These are phyloP conservation scores for Leucophenga varia DNA, from an alignment of 1,140 invertebrate genomes.

Conservation along the genomic window DNA sequence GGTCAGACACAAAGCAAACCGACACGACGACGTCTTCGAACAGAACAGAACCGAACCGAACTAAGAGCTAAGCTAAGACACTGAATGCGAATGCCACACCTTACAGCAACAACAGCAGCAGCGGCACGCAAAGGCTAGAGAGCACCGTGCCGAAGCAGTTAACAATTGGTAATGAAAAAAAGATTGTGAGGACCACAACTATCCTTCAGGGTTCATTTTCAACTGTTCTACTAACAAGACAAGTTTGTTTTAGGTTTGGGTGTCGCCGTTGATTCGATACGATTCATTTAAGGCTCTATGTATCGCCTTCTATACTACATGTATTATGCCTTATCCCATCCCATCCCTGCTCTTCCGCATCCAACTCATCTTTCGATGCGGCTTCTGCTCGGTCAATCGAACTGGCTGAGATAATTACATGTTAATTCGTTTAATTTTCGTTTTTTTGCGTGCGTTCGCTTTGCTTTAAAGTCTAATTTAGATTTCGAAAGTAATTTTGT, in stretches of 20 bases:
- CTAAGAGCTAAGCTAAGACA: slow-evolving; percentile 1
- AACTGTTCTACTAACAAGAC: slow-evolving; percentile 20
- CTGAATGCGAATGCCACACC: slow-evolving; percentile 18
- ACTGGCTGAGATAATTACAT: slow-evolving; percentile 54
- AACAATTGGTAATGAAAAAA: no score
- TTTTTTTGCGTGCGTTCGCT: background rate
- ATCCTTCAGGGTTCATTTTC: no score
- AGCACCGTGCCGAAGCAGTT: slow-evolving; percentile 2
- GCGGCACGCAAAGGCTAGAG: slow-evolving; percentile 7
- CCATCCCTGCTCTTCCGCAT: no score
- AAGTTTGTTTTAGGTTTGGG: slow-evolving; percentile 46
- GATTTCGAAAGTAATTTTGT: no score
- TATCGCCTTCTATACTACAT: slow-evolving; percentile 3
- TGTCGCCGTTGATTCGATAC: slow-evolving; percentile 48
- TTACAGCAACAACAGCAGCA: no score
- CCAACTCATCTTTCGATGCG: no score
- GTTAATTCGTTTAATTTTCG: slow-evolving; percentile 39
- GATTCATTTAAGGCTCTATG: slow-evolving; percentile 24
- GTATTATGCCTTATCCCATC: background rate
- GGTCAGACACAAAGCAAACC: slow-evolving; percentile 13
- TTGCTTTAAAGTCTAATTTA: no score
- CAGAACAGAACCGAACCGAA: background rate
- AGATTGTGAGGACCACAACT: no score
- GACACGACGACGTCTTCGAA: background rate
- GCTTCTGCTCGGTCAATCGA: background rate